Base-by-base conservation (phyloP, 1,140 invertebrate species). In the Leguminivora glycinivorella region DNA sequence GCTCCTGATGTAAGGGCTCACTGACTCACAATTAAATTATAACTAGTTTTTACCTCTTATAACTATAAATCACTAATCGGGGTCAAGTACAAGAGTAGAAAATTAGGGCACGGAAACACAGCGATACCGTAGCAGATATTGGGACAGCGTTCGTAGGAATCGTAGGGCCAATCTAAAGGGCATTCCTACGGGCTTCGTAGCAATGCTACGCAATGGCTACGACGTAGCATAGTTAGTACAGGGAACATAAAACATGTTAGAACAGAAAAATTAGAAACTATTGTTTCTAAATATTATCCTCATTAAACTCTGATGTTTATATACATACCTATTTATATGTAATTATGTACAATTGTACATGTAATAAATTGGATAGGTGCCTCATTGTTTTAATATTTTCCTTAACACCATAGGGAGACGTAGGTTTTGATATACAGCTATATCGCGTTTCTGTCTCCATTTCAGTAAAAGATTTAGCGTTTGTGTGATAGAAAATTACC, bases 141-240 rank as follows among this genome's bases (percentile, higher is more conserved):
- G 43, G 17, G 17, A 1, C 17, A 6, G 2, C 47, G 22, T 22
- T 52, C 47, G 47, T 52, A 52, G 47, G 47, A 52, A 9, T 52
- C 47, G 47, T 52, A 52, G 47, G 47, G 47, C 47, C 17, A 19
- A 9, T 52, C 47, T 43, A 43, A 38, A 43, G 40, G 40, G 40
- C 40, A 17, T 22, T 14, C 14, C 25, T 63, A 63, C 26, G 58
- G 17, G 17, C 6, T n/a, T 63, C 73, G 73, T 75, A 75, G 73
- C 34, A 14, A 29, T 26, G 56, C 71, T 63, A 63, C 58, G 58
- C 14, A 6, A 5, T 14, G 2, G 74, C 74, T 71, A 73, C 70
- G 72, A 2, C 72, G 74, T 76, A 76, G 74, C 68, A 68, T 22
- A 52, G 47, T 19, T 22, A 52, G 47, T 19, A 52, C 19, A 22